These are phyloP conservation scores for Mallotus villosus DNA, from an alignment of 2,797 vertebrate species.

Conservation along the genomic window DNA sequence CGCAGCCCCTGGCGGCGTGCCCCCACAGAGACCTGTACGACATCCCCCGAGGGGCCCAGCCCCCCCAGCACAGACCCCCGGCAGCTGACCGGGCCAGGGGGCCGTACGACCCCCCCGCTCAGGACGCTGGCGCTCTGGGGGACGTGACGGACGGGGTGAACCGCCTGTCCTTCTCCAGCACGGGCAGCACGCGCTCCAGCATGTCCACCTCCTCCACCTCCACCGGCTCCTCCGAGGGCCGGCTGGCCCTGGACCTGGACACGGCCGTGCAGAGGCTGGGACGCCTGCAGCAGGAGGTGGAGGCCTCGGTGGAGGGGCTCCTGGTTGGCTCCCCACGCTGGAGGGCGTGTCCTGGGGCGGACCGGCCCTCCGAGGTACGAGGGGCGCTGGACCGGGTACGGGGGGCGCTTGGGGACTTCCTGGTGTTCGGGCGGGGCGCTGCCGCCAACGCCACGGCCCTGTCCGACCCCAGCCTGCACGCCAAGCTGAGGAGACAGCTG, in stretches of 20 bases:
- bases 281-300: slow-evolving; percentile 81
- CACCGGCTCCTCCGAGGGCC: slow-evolving; percentile 73
- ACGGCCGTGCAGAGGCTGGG: slow-evolving; percentile 83
- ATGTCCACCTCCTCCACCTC: slow-evolving; percentile 96
- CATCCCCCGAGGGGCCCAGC: slow-evolving; percentile 80
- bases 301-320: slow-evolving; percentile 76
- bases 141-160: slow-evolving; percentile 90
- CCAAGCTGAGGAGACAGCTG: slow-evolving; percentile 86
- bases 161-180: slow-evolving; percentile 93
- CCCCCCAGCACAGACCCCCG: slow-evolving; percentile 59
- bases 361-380: slow-evolving; percentile 83
- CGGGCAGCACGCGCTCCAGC: slow-evolving; percentile 90
- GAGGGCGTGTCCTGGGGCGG: slow-evolving; percentile 86
- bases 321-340: slow-evolving; percentile 81
- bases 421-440: slow-evolving; percentile 83
- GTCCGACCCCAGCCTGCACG: slow-evolving; percentile 80
- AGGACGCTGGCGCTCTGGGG: slow-evolving; percentile 67
- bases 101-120: slow-evolving; percentile 85
- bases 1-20: slow-evolving; percentile 59
- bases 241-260: slow-evolving; percentile 83
- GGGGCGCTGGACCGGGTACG: slow-evolving; percentile 81
- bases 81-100: slow-evolving; percentile 58
- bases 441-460: slow-evolving; percentile 80
- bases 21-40: slow-evolving; percentile 86
- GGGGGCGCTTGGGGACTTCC: slow-evolving; percentile 78